Conservation (phyloP, 2,113 vertebrate genomes). For the Oceanites oceanicus region DNA sequence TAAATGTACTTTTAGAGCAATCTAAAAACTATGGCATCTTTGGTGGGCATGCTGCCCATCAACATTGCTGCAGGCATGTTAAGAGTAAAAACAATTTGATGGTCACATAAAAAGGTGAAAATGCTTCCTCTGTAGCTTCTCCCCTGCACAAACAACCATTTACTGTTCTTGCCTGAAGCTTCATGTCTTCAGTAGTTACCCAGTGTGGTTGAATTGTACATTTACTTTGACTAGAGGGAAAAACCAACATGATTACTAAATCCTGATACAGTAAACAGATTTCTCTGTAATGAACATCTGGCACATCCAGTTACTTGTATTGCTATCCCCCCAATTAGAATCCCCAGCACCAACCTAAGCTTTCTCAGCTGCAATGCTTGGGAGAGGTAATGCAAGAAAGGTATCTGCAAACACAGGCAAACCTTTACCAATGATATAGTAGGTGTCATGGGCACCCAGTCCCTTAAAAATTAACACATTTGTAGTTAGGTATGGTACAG, state of each 20-base stretch:
- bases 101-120: slow-evolving; percentile 30
- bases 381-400: neutral
- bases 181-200: neutral
- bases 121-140: neutral
- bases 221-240: neutral
- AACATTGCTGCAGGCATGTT: neutral
- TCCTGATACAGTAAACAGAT: neutral
- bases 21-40: neutral
- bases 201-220: neutral
- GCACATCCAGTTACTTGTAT: neutral
- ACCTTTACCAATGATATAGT: neutral
- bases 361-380: neutral
- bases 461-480: neutral
- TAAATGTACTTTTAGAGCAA: neutral
- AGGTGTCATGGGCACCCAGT: neutral
- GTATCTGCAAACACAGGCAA: neutral
- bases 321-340: neutral
- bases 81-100: neutral
- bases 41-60: neutral
- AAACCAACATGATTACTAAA: neutral
- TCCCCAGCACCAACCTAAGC: neutral
- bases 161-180: slow-evolving; percentile 20
- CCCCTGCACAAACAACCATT: neutral
- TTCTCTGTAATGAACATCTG: neutral
- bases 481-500: neutral